phyloP scores from a whole-genome alignment of 2,797 vertebrate species.

The Cyprinella venusta region DNA sequence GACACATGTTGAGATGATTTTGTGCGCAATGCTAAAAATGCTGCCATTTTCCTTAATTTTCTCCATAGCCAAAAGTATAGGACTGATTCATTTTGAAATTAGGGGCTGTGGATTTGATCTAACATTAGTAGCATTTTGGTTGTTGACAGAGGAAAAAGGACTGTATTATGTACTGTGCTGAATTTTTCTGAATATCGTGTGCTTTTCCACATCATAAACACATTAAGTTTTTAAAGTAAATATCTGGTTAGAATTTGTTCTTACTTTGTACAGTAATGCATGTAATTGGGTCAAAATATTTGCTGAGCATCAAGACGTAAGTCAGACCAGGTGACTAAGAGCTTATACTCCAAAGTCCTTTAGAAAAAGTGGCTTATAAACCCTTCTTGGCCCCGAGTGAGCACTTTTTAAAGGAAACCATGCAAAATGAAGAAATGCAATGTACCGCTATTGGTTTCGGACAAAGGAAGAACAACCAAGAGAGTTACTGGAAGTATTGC shows the following conservation, averaged over 20 bases:
- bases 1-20: not conserved
- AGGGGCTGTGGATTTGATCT: not conserved
- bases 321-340: conserved; percentile 29
- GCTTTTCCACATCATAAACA: not conserved
- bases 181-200: not conserved
- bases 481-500: conserved; percentile 4
- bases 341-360: conserved; percentile 26
- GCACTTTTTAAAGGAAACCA: conserved; percentile 1
- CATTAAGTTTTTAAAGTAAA: not conserved
- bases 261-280: not conserved
- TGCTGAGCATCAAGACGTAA: conserved; percentile 7
- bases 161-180: not conserved
- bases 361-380: conserved; percentile 13
- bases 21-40: not conserved
- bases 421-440: conserved; percentile 11
- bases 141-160: not conserved
- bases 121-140: not conserved
- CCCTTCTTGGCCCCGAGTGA: not conserved
- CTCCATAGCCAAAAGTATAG: not conserved
- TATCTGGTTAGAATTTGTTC: conserved; percentile 7
- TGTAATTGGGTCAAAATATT: conserved; percentile 14
- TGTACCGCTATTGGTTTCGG: not conserved
- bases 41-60: not conserved
- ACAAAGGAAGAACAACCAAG: not conserved
- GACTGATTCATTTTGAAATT: not conserved